A percentile compares a stretch with the other conserved stretches of the same genome.
phyloP scores from a whole-genome alignment of 2,888 invertebrate genomes.

The Gisinianus flammeolus region DNA sequence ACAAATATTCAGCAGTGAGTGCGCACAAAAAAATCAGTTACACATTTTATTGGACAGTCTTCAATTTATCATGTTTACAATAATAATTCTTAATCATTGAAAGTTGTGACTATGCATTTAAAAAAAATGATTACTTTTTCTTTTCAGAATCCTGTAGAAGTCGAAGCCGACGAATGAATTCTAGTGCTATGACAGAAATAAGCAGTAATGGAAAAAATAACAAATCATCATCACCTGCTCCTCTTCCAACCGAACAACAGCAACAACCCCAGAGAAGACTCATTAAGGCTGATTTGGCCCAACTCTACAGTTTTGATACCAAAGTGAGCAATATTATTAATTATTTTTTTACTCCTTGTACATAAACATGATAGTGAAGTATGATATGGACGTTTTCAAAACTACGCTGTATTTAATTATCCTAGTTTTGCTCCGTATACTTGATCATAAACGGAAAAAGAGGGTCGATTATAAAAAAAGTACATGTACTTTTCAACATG shows the following conservation, averaged over 20 bases:
- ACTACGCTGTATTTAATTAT: background rate
- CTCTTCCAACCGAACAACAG: slow-evolving; percentile 17
- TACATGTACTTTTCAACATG: background rate
- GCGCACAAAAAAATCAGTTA: background rate
- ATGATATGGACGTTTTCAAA: background rate
- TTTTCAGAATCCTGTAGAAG: slow-evolving; percentile 52
- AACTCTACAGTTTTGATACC: slow-evolving; percentile 56
- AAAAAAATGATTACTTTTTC: too few relatives aligned
- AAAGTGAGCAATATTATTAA: slow-evolving; percentile 46
- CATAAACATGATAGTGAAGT: background rate
- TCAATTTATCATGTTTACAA: too few relatives aligned
- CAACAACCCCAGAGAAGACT: slow-evolving; percentile 55
- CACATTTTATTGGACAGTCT: background rate
- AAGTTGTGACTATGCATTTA: too few relatives aligned
- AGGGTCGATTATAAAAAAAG: background rate
- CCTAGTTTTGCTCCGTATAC: background rate
- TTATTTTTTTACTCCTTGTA: background rate
- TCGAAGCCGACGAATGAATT: slow-evolving; percentile 52
- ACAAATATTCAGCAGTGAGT: background rate
- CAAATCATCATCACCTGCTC: slow-evolving; percentile 37
- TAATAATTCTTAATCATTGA: too few relatives aligned
- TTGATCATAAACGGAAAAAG: too few relatives aligned
- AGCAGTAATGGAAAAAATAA: slow-evolving; percentile 51
- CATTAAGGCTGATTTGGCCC: slow-evolving; percentile 57
- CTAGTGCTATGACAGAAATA: slow-evolving; percentile 51